These are phyloP conservation scores for Drosophila elegans DNA, from an alignment of 1,140 invertebrate species.

Conservation along the genomic window DNA sequence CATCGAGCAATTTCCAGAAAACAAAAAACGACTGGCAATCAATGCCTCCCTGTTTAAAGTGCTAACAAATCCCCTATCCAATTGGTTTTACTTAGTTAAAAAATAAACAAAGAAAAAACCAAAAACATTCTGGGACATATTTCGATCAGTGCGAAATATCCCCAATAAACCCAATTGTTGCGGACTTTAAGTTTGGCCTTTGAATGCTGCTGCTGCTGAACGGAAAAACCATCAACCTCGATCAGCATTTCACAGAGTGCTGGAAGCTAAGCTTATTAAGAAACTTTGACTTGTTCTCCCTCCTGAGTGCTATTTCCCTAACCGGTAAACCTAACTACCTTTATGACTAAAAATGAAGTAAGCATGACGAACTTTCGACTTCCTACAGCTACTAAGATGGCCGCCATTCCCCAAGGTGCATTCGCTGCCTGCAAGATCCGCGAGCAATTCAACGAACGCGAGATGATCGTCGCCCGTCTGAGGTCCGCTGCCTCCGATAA, in stretches of 20 bases:
- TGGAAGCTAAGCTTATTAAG: conserved; percentile 35
- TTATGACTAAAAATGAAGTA: accelerated
- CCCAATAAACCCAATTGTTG: conserved; percentile 3
- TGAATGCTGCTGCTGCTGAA: conserved; percentile 62
- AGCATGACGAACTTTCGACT: not conserved
- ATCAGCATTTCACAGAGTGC: conserved; percentile 47
- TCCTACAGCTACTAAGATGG: conserved; percentile 76
- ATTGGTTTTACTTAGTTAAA: conserved; percentile 12
- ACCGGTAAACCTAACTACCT: conserved; percentile 37
- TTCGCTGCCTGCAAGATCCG: conserved; percentile 87
- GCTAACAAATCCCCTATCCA: not conserved
- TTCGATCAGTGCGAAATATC: conserved; percentile 20
- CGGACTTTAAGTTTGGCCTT: conserved; percentile 38
- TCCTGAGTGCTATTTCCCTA: conserved; percentile 35
- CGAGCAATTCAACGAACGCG: conserved; percentile 84
- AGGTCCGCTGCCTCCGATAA: conserved; percentile 73
- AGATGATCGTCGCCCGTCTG: conserved; percentile 76
- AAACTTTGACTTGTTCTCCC: conserved; percentile 20
- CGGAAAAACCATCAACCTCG: conserved; percentile 45
- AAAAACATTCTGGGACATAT: conserved; percentile 12
- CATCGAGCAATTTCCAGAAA: conserved; percentile 29
- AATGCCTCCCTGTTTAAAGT: conserved; percentile 36
- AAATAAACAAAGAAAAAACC: not conserved
- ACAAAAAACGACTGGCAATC: conserved; percentile 38
- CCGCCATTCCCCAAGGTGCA: conserved; percentile 86